These are phyloP conservation scores for Felis catus DNA, from an alignment of 2,113 vertebrate genomes.

Conservation along the genomic window F.catus_Fca126_mat1.0 CM031415.1:159333001-159333500, in stretches of 20 bases:
- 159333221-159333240: background rate
- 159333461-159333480: background rate
- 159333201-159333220: background rate
- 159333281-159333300: background rate
- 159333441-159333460: background rate
- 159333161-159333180: background rate
- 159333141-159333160: background rate
- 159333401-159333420: background rate
- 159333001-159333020: no score
- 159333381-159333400: background rate
- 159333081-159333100: conserved; percentile 12
- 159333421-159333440: background rate
- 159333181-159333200: background rate
- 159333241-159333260: background rate
- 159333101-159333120: background rate
- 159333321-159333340: background rate
- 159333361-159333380: background rate
- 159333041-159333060: no score
- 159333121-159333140: background rate
- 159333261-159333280: background rate
- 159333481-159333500: background rate
- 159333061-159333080: background rate
- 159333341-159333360: background rate
- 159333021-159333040: no score
- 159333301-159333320: background rate